Percentiles rank a stretch among this genome's conserved stretches.
These are phyloP conservation scores for Triplophysa siluroides DNA, from an alignment of 2,113 vertebrate species.

Conservation along the genomic window DNA sequence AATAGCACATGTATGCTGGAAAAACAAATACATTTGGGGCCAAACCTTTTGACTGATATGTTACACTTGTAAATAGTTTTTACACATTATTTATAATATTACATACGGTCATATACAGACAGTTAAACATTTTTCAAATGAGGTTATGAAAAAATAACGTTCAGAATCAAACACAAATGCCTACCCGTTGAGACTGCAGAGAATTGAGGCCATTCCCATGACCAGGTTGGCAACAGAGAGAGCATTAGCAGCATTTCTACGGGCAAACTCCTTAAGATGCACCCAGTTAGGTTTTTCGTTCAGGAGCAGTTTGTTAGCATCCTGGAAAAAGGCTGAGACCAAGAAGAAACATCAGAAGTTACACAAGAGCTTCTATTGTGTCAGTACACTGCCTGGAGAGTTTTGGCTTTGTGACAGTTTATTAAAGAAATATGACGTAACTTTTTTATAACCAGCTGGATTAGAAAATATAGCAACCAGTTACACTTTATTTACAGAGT, in stretches of 20 bases:
- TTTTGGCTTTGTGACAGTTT: neutral
- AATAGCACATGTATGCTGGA: neutral
- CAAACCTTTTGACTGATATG: neutral
- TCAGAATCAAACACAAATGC: slow-evolving; percentile 47
- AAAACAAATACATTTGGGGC: neutral
- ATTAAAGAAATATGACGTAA: slow-evolving; percentile 13
- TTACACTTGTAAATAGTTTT: neutral
- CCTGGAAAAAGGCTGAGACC: slow-evolving; percentile 79
- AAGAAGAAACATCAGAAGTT: slow-evolving; percentile 57
- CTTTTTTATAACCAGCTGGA: neutral
- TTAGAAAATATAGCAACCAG: neutral
- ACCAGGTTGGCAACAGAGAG: slow-evolving; percentile 87
- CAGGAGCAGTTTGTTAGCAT: slow-evolving; percentile 75
- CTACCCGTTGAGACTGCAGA: slow-evolving; percentile 86
- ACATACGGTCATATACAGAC: no score
- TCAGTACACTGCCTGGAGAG: slow-evolving; percentile 27
- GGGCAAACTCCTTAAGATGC: slow-evolving; percentile 79
- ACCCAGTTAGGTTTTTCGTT: slow-evolving; percentile 58
- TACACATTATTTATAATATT: neutral
- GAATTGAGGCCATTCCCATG: slow-evolving; percentile 86
- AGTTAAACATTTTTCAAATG: no score
- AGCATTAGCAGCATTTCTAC: slow-evolving; percentile 83
- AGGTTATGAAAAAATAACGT: neutral
- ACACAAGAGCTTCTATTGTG: slow-evolving; percentile 45
- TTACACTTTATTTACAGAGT: neutral